Evolutionary conservation across 2,888 invertebrate species (phyloP).

Genomic region (Noctuana brunneofusca): DNA sequence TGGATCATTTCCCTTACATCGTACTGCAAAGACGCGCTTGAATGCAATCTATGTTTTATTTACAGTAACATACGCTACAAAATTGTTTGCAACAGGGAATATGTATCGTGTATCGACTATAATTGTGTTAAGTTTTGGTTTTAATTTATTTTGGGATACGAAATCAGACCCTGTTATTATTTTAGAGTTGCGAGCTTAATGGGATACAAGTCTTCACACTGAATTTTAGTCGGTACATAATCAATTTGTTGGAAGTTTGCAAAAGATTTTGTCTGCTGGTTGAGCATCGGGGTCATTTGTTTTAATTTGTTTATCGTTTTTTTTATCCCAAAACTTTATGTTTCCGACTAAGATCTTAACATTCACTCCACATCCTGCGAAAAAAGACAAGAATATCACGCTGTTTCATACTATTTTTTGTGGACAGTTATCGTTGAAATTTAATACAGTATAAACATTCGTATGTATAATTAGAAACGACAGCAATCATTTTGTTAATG

Average conservation of each 20-base stretch:
- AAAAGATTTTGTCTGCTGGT: slow-evolving; percentile 27
- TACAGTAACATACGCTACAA: slow-evolving; percentile 40
- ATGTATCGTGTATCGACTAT: slow-evolving; percentile 51
- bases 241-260: slow-evolving; percentile 26
- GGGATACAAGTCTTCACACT: slow-evolving; percentile 22
- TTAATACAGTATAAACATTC: no score
- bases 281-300: slow-evolving; percentile 29
- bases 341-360: slow-evolving; percentile 16
- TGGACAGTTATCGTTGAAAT: neutral
- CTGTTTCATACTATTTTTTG: neutral
- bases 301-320: slow-evolving; percentile 19
- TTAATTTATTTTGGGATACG: slow-evolving; percentile 67
- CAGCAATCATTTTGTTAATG: no score
- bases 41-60: slow-evolving; percentile 56
- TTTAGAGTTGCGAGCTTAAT: slow-evolving; percentile 26
- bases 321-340: slow-evolving; percentile 12
- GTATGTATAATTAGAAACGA: no score
- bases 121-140: slow-evolving; percentile 62
- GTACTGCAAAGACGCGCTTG: slow-evolving; percentile 60
- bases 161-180: slow-evolving; percentile 48
- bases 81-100: slow-evolving; percentile 41
- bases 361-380: slow-evolving; percentile 10
- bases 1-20: slow-evolving; percentile 79
- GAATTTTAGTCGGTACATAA: slow-evolving; percentile 20
- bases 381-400: slow-evolving; percentile 5